Evolutionary conservation across 2,113 vertebrate species (phyloP).

Genomic region (Nettapus auritus): DNA sequence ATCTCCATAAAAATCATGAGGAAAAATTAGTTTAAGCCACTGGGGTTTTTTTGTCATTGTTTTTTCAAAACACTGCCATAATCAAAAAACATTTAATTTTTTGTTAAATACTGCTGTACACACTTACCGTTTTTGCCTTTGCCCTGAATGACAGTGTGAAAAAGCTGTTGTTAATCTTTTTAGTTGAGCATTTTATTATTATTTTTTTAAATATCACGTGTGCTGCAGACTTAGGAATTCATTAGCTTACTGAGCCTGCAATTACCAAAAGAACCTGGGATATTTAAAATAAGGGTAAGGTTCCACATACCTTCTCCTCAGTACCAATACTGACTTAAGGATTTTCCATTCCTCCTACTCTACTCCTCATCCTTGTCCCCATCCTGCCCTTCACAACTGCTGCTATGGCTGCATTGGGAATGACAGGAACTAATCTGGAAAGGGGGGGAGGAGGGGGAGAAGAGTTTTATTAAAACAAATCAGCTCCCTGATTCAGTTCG

Average conservation of each 20-base stretch:
- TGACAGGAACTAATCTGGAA: not conserved
- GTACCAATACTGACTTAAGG: not conserved
- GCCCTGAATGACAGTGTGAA: not conserved
- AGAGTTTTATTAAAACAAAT: conserved; percentile 22
- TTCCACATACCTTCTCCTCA: not conserved
- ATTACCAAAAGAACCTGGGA: not conserved
- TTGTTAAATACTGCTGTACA: not conserved
- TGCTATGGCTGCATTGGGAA: not conserved
- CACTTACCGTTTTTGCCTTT: not conserved
- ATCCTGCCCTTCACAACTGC: not conserved
- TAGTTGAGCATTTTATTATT: not conserved
- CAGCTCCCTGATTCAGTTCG: not conserved
- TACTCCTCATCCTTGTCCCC: not conserved
- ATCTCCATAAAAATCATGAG: not conserved
- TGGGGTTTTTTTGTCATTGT: too few relatives aligned
- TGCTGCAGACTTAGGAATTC: not conserved
- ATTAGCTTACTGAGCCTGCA: not conserved
- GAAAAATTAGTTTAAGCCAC: not conserved
- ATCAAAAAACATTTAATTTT: not conserved
- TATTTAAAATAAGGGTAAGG: not conserved
- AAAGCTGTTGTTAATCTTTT: not conserved
- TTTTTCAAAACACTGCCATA: not conserved
- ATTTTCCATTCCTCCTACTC: not conserved
- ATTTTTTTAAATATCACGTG: not conserved
- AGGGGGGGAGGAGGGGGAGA: too few relatives aligned